Evolutionary conservation across 2,113 vertebrate species (phyloP), one percentile per base, ranked within the genome.

Genomic region (Danionella cerebrum): DNA sequence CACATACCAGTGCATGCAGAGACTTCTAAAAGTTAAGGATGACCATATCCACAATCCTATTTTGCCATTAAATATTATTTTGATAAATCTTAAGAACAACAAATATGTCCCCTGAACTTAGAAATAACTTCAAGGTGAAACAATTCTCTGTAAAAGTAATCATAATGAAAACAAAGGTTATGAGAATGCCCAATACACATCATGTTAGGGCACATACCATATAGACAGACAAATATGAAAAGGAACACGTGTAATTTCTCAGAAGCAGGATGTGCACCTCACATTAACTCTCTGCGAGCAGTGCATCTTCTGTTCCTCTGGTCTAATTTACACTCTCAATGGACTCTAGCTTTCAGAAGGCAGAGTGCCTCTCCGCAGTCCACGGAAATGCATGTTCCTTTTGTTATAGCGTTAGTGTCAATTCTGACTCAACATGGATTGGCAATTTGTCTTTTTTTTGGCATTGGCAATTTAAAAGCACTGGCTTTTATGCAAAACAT

Each of bases 401-500:
- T 86, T 87, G 75, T 85, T 62, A 78, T 65, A 78, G 64, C 55
- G 80, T 72, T 78, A 24, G 38, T 81, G 79, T 85, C 79, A 75
- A 74, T 82, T 85, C 77, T 62, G 76, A 72, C 79, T 78, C 71
- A 78, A 75, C 59, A 71, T 51, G 67, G 74, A 80, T 82, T 75
- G 87, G 84, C 90, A 89, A 90, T 94, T 94, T 92, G 89, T 94
- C 92, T 94, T 90, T 91, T 86, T 71, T 79, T 76, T 74, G 55
- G 90, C 89, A 70, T 55, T 45, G 74, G 71, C 73, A 90, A 90
- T 94, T 97, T 90, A 89, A 91, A 90, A 89, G 84, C 88, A 90
- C 86, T 83, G 87, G 89, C 91, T 94, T 94, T 95, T 93, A 95
- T 93, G 92, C 91, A 96, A 93, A 96, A 93, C 86, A 90, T 79